phyloP scores from a whole-genome alignment of 2,797 vertebrate species.

The Hydrophis major region DNA sequence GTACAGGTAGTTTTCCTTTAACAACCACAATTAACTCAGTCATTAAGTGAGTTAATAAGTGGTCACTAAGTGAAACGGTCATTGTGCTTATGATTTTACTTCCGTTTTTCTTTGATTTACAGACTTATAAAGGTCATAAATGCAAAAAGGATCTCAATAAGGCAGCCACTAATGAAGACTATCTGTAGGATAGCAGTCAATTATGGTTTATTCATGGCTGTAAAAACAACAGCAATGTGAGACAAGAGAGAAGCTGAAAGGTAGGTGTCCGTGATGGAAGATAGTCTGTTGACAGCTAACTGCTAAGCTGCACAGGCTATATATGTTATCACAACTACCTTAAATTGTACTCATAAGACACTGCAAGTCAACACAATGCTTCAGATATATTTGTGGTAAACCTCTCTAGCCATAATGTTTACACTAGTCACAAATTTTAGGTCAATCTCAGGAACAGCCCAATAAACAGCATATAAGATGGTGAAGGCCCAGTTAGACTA shows the following conservation, averaged over 20 bases:
- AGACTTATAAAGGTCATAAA: not conserved
- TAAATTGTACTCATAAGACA: not conserved
- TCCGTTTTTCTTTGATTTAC: not conserved
- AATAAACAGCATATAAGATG: not conserved
- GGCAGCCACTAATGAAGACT: not conserved
- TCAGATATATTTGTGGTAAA: not conserved
- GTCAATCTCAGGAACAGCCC: not conserved
- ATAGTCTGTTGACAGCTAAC: not conserved
- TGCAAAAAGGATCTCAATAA: not conserved
- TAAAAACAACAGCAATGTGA: not conserved
- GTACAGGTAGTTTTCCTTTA: not conserved
- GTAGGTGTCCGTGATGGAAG: not conserved
- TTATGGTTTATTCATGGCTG: not conserved
- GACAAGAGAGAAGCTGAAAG: not conserved
- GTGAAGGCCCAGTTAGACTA: too few relatives aligned
- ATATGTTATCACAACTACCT: not conserved
- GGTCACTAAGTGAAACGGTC: not conserved
- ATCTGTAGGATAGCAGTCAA: not conserved
- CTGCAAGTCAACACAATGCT: not conserved
- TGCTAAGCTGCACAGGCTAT: not conserved
- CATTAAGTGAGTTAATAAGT: not conserved
- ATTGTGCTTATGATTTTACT: not conserved
- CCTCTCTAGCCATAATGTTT: not conserved
- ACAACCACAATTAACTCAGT: not conserved
- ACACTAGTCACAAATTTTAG: not conserved